Evolutionary conservation across 2,888 invertebrate genomes (phyloP), one percentile per base, ranked within the genome.

Genomic region (Drepanosiphum platanoidis): DNA sequence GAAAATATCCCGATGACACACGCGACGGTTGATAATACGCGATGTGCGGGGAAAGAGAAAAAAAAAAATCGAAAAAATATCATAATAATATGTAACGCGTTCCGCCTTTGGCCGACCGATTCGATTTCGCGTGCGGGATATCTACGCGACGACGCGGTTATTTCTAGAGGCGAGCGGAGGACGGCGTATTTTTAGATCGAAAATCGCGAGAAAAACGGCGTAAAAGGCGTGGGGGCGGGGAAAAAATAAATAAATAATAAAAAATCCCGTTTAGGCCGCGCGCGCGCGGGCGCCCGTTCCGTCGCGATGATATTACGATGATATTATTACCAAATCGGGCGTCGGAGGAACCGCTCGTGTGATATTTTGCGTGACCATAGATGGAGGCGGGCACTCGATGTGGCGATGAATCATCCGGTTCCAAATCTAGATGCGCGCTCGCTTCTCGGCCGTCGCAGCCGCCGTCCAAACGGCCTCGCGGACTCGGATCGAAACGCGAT

Each of bases 1-100:
- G 34, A 84, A 83, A 84, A 84, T 84, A 84, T 68, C 64, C 7
- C 64, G 83, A 75, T 84, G 83, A 84, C 83, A 84, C 83, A 84
- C 18, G 11, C 46, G 46, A 13, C 39, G 46, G 2, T 13, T 13
- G 11, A 15, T 15, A 15, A 46, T 0, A 3, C 13, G 46, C 15
- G 46, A 13, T 11, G 1, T 13, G 42, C 42, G 42, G 42, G 42
- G 46, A 46, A 13, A 8, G 46, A 1, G 46, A n/a, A n/a, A n/a
- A n/a, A n/a, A n/a, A n/a, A n/a, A n/a, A n/a, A n/a, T n/a, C n/a
- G n/a, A n/a, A n/a, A n/a, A n/a, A n/a, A n/a, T n/a, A n/a, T n/a
- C n/a, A n/a, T n/a, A n/a, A n/a, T n/a, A n/a, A n/a, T 46, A 42
- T 5, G 3, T 8, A 1, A 42, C 42, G 42, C 11, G 58, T 13